Percentiles rank a stretch among this genome's conserved stretches.
Evolutionary conservation across 2,113 vertebrate genomes (phyloP).

Genomic region (Stomatorhinus ivindoensis): DNA sequence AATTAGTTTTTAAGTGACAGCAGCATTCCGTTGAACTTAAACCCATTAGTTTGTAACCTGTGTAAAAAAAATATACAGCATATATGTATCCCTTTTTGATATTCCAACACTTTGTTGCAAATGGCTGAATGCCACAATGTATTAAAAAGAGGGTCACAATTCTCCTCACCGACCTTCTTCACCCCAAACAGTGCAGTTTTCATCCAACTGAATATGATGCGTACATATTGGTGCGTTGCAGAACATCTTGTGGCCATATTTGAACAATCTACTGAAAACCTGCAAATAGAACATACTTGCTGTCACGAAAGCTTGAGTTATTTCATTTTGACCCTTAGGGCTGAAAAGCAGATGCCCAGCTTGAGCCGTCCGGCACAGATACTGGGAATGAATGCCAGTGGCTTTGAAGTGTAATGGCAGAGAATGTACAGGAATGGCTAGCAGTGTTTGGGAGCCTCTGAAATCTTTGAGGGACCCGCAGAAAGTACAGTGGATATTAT

Average conservation of each 20-base stretch:
- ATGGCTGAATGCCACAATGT: neutral
- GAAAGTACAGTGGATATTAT: neutral
- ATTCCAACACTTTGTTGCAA: neutral
- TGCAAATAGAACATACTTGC: neutral
- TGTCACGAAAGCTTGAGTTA: neutral
- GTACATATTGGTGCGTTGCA: neutral
- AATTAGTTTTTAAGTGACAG: neutral
- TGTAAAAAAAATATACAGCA: neutral
- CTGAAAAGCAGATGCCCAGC: neutral
- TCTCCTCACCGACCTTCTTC: neutral
- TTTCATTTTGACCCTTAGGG: neutral
- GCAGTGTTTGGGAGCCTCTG: neutral
- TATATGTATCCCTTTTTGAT: neutral
- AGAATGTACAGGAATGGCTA: neutral
- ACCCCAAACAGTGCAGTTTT: neutral
- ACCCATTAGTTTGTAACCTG: neutral
- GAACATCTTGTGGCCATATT: slow-evolving; percentile 8
- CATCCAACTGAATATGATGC: neutral
- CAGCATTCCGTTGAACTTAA: neutral
- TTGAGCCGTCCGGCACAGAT: neutral
- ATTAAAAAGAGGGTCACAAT: neutral
- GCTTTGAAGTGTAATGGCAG: neutral
- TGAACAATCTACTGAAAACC: neutral
- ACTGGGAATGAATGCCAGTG: neutral
- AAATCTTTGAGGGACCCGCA: neutral